Percentiles rank a stretch among this genome's conserved stretches.
These are phyloP conservation scores for Oegoconia quadripuncta DNA, from an alignment of 2,888 invertebrate genomes.

Conservation along the genomic window DNA sequence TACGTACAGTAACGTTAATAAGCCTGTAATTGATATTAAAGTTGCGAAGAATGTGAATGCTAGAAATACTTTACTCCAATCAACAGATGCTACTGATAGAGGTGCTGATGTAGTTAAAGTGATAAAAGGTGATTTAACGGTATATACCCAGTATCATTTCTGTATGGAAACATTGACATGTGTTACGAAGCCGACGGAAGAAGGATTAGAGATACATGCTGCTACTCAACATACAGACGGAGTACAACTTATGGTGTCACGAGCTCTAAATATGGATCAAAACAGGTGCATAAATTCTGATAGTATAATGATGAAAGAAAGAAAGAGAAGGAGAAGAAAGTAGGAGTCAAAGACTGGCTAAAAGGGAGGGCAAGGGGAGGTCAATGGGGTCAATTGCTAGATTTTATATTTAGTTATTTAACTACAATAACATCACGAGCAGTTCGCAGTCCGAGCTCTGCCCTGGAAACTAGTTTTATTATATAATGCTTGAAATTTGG, in stretches of 20 bases:
- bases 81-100: conserved; percentile 33
- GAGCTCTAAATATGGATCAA: conserved; percentile 73
- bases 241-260: conserved; percentile 72
- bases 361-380: too few species aligned
- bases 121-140: conserved; percentile 68
- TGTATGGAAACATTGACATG: conserved; percentile 84
- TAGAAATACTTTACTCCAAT: conserved; percentile 24
- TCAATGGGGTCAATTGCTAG: neutral
- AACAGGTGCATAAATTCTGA: conserved; percentile 66
- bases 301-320: too few species aligned
- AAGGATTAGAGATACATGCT: conserved; percentile 81
- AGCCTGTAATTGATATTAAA: conserved; percentile 40
- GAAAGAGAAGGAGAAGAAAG: too few species aligned
- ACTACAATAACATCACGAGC: neutral
- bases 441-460: neutral
- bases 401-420: neutral
- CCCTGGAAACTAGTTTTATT: neutral
- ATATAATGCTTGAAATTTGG: too few species aligned
- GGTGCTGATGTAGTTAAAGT: conserved; percentile 54
- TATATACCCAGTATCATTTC: conserved; percentile 84
- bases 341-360: too few species aligned
- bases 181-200: conserved; percentile 82
- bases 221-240: conserved; percentile 81
- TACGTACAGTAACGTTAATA: conserved; percentile 59
- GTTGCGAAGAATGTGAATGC: conserved; percentile 30